A percentile compares a stretch with the other conserved stretches of the same genome.
These are phyloP conservation scores for Drosophila kuntzei DNA, from an alignment of 2,888 invertebrate genomes.

Conservation along the genomic window DNA sequence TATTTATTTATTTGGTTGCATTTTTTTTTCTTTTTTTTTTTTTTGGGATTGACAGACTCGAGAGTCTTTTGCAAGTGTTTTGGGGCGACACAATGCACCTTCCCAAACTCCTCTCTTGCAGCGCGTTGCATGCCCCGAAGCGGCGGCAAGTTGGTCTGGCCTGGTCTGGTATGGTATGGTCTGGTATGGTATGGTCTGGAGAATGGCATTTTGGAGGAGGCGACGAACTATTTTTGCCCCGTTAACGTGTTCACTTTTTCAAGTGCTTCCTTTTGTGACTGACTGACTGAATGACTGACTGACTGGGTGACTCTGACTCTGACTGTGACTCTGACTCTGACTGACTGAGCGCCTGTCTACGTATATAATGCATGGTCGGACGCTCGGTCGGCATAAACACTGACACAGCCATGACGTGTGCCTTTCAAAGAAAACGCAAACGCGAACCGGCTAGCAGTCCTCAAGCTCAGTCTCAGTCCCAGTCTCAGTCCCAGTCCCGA, in stretches of 20 bases:
- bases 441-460: constrained; percentile 48
- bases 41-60: constrained; percentile 69
- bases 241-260: constrained; percentile 75
- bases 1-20: constrained; percentile 22
- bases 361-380: constrained; percentile 61
- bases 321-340: constrained; percentile 21
- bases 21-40: constrained; percentile 1
- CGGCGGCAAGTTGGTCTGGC: constrained; percentile 6
- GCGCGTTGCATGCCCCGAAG: constrained; percentile 20
- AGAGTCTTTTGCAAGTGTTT: constrained; percentile 72
- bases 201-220: constrained; percentile 60
- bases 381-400: constrained; percentile 67
- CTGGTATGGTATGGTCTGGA: constrained; percentile 1
- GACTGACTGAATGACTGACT: constrained; percentile 23
- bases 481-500: too few relatives aligned
- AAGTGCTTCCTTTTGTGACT: constrained; percentile 72
- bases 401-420: constrained; percentile 74
- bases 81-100: constrained; percentile 70
- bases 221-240: constrained; percentile 76
- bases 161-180: background rate
- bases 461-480: constrained; percentile 12
- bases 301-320: constrained; percentile 18
- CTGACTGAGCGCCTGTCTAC: constrained; percentile 65
- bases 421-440: constrained; percentile 74
- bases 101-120: constrained; percentile 16